These are phyloP conservation scores for Stramonita haemastoma DNA, from an alignment of 2,888 invertebrate genomes.

Conservation along the genomic window DNA sequence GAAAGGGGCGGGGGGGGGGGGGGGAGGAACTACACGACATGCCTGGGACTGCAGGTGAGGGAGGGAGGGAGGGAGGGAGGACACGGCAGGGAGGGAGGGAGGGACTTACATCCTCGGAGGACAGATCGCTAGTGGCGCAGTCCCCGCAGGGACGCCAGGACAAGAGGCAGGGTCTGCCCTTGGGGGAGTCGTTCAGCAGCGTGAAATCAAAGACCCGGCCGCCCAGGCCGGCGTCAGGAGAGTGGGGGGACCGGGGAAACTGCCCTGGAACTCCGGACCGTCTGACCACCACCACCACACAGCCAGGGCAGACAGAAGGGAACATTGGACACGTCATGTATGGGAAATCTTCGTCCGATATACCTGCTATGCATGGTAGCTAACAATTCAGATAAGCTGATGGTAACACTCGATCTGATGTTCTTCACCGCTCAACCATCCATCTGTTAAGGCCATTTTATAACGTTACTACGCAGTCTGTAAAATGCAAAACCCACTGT, in stretches of 20 bases:
- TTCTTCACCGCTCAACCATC: no score
- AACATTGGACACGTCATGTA: neutral
- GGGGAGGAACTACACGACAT: neutral
- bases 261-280: slow-evolving; percentile 16
- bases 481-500: no score
- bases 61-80: neutral
- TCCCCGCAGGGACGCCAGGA: slow-evolving; percentile 74
- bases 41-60: neutral
- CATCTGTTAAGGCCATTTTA: no score
- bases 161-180: slow-evolving; percentile 69
- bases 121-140: slow-evolving; percentile 69
- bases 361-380: no score
- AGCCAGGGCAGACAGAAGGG: neutral
- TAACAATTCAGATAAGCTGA: no score
- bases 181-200: slow-evolving; percentile 65
- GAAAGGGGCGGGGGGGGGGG: neutral
- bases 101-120: slow-evolving; percentile 67
- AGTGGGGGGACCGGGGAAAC: neutral
- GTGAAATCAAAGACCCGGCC: slow-evolving; percentile 70
- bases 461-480: no score
- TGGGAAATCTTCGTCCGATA: no score
- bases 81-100: neutral
- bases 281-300: neutral
- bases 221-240: slow-evolving; percentile 35
- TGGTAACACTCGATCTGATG: no score